These are phyloP conservation scores for Hipposideros armiger DNA, from an alignment of 2,113 vertebrate species.

Conservation along the genomic window DNA sequence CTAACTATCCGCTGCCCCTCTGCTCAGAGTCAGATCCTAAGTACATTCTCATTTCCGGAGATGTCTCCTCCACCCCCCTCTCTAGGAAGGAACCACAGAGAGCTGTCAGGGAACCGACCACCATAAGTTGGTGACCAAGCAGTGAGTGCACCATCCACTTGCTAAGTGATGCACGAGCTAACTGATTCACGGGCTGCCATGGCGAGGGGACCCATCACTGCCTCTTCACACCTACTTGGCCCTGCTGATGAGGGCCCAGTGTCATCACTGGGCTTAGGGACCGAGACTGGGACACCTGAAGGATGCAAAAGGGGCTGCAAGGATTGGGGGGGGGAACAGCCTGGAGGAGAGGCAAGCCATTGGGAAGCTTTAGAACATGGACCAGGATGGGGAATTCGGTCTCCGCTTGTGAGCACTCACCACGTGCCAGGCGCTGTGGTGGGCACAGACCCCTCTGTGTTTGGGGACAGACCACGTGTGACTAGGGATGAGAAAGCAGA, in stretches of 20 bases:
- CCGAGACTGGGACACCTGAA: neutral
- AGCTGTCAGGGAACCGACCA: neutral
- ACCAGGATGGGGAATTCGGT: accelerated
- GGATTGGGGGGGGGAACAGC: too few relatives aligned
- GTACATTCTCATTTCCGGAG: neutral
- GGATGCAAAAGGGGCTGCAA: accelerated
- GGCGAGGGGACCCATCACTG: neutral
- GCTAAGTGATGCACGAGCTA: too few relatives aligned
- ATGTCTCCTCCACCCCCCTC: neutral
- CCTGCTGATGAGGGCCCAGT: neutral
- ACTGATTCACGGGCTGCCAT: neutral
- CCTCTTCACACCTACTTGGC: neutral
- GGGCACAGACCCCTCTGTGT: neutral
- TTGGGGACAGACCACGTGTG: too few relatives aligned
- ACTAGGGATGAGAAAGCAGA: neutral
- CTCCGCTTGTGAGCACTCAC: accelerated
- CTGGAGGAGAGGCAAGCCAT: neutral
- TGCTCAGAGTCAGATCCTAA: neutral
- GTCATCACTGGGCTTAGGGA: neutral
- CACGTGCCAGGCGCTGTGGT: accelerated
- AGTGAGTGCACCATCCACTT: neutral
- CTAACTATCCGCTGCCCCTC: neutral
- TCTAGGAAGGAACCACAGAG: neutral
- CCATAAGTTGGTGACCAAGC: neutral
- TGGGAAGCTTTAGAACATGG: neutral